A percentile compares a stretch with the other conserved stretches of the same genome.
Evolutionary conservation across 1,140 invertebrate species (phyloP).

Genomic region (Oedothorax gibbosus): DNA sequence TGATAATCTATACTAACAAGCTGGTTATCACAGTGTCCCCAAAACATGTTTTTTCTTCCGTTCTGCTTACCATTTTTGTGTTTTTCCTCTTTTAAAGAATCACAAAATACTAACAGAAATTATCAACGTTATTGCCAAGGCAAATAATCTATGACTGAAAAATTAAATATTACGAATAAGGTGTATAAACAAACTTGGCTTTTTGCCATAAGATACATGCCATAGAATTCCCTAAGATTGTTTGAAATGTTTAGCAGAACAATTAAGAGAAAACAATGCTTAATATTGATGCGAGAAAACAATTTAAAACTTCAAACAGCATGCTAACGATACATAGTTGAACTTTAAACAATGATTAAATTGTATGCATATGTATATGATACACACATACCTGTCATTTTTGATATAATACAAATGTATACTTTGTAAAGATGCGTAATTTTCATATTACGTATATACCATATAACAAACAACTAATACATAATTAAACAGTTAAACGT

Average conservation of each 20-base stretch:
- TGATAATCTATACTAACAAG: slow-evolving; percentile 61
- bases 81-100: slow-evolving; percentile 44
- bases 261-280: background rate
- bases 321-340: no score
- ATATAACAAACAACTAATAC: slow-evolving; percentile 14
- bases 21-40: slow-evolving; percentile 60
- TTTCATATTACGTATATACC: slow-evolving; percentile 26
- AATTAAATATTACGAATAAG: slow-evolving; percentile 43
- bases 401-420: slow-evolving; percentile 1
- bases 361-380: slow-evolving; percentile 23
- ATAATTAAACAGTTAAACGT: slow-evolving; percentile 15
- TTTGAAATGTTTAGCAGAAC: background rate
- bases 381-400: slow-evolving; percentile 15
- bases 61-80: slow-evolving; percentile 26
- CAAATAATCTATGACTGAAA: slow-evolving; percentile 59
- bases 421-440: background rate
- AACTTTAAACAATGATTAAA: background rate
- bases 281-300: slow-evolving; percentile 31
- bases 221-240: slow-evolving; percentile 43
- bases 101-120: slow-evolving; percentile 61
- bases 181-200: slow-evolving; percentile 56
- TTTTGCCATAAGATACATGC: slow-evolving; percentile 58
- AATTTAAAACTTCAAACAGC: background rate
- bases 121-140: slow-evolving; percentile 61
- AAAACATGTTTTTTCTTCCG: slow-evolving; percentile 51